Evolutionary conservation across 2,797 vertebrate genomes (phyloP).

Genomic region (Amphiprion clarkii): DNA sequence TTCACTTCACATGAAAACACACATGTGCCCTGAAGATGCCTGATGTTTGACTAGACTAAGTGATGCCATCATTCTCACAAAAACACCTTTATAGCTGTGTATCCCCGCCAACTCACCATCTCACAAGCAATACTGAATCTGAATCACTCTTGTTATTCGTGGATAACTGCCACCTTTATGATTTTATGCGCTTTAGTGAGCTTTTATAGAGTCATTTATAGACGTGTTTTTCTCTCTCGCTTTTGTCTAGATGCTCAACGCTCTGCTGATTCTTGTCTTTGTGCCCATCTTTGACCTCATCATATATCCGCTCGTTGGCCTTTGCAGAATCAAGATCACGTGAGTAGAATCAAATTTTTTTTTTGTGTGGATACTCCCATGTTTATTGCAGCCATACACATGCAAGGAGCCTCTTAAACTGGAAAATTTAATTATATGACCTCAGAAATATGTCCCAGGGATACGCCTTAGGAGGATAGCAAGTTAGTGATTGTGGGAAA

Average conservation of each 20-base stretch:
- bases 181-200: constrained; percentile 44
- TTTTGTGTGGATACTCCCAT: neutral
- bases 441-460: neutral
- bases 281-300: constrained; percentile 95
- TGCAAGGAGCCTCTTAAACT: constrained; percentile 31
- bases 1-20: neutral
- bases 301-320: constrained; percentile 90
- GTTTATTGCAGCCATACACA: constrained; percentile 36
- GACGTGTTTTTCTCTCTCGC: constrained; percentile 9
- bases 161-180: constrained; percentile 43
- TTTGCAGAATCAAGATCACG: constrained; percentile 92
- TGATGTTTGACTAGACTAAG: neutral
- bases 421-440: constrained; percentile 4
- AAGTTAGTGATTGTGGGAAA: neutral
- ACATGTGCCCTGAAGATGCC: neutral
- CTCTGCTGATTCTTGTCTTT: constrained; percentile 94
- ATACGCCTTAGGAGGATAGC: neutral
- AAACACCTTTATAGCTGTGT: constrained; percentile 49
- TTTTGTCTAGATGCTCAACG: constrained; percentile 91
- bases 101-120: constrained; percentile 11
- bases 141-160: neutral
- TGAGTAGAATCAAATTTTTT: constrained; percentile 81
- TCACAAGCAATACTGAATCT: constrained; percentile 24
- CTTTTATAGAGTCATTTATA: constrained; percentile 60
- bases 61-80: neutral